Evolutionary conservation across 2,797 vertebrate genomes (phyloP), one percentile per base, ranked within the genome.

Genomic region (Gouania willdenowi): DNA sequence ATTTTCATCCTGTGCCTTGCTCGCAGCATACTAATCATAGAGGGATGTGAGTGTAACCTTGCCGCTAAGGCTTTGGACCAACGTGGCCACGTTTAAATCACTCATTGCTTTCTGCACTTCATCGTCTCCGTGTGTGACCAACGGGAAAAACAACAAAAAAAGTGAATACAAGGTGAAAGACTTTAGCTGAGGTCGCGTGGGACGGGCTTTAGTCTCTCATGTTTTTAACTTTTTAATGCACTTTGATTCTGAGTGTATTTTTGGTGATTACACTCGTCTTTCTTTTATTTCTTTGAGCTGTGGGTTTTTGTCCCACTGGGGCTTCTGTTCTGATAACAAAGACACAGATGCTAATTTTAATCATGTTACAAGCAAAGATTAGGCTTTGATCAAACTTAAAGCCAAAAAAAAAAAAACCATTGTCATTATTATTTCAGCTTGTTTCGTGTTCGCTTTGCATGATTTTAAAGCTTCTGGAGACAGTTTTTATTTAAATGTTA

Each of bases 281-380:
- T 25, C 39, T 19, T 5, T 19, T 23, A 23, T 8, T 49, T 24
- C 54, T 48, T 33, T 35, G 36, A 59, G 36, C 61, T 40, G 56
- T 68, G 66, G 66, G 56, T 64, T 66, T 48, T 41, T 28, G 42
- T 81, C 65, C 75, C 76, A 58, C 75, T 21, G 45, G 37, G 65
- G 46, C 52, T 58, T 59, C n/a, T 25, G 28, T 51, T 53, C 58
- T 58, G 53, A 46, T 24, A 63, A 75, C 75, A 77, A 66, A 72
- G 42, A 81, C 80, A 73, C 75, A 75, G 75, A 88, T 85, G 79
- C 77, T 83, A 78, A 76, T 83, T 85, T 79, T 64, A 84, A 82
- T 86, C 70, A 75, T 83, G 66, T 70, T 43, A 65, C 66, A 28
- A 49, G 62, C 63, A 37, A 56, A 82, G 76, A 84, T 82, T 82